Base-by-base conservation (phyloP, 2,113 vertebrate species). In the rabbit (Oryctolagus cuniculus) region DNA sequence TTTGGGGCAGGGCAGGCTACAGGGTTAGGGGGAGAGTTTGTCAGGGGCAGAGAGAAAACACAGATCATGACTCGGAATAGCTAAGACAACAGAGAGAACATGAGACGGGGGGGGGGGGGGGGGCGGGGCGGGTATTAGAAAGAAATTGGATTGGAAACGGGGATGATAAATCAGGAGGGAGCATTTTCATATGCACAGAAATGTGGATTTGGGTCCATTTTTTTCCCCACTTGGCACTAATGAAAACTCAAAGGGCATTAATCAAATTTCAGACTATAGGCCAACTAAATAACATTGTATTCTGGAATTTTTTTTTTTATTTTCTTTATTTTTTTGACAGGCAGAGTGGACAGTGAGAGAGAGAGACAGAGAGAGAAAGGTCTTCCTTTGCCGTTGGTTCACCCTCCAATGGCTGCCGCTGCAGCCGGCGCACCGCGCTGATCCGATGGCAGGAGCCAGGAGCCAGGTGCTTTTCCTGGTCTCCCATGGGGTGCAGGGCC, bases 171-270 rank as follows among this genome's bases (percentile, higher is more conserved):
- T 38, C 58, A 64, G 19, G 27, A 87, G 49, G 61, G 8, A 78
- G 19, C 36, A 19, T 87, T n/a, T 53, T 80, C 53, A 10, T 24
- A n/a, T 9, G 10, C 24, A 44, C 2, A 17, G 29, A 21, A 61
- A 21, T 49, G 44, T 61, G 82, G 80, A 84, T 44, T 22, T 63
- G 55, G 13, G 69, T 24, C 53, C 0, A 0, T 49, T 81, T 75
- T 75, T 53, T 67, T 1, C 6, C 24, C 63, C 36, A 88, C 24
- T 77, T 69, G 78, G 93, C 81, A 90, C 73, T 88, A 82, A 85
- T 64, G 72, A 81, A 89, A 92, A 87, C n/a, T 12, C 38, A 87
- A 70, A 89, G 51, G 49, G 44, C 36, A 79, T 82, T 79, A 77
- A 70, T 49, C 55, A 90, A 82, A 89, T 44, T 77, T 77, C 73